Evolutionary conservation across 2,113 vertebrate genomes (phyloP).

Genomic region (Percina caprodes): DNA sequence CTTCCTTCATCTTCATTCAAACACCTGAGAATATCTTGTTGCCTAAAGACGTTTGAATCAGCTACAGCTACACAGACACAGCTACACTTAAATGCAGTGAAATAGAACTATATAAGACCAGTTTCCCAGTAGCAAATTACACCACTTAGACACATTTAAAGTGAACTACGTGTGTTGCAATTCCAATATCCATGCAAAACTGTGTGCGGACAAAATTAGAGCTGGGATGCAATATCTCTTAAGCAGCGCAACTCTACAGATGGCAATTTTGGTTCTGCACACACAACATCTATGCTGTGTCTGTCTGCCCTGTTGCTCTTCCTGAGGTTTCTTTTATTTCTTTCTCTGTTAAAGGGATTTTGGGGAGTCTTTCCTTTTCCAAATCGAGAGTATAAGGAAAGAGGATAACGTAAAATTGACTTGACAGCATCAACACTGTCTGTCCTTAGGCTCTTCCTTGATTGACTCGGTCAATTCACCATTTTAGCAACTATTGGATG

Average conservation of each 20-base stretch:
- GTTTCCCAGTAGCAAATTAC: background rate
- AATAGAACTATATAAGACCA: background rate
- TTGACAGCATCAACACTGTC: too few species aligned
- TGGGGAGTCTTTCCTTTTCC: background rate
- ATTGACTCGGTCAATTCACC: background rate
- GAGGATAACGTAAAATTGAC: background rate
- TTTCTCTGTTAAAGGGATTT: background rate
- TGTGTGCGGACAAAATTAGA: background rate
- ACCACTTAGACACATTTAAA: background rate
- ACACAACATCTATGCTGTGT: background rate
- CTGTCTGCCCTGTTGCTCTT: background rate
- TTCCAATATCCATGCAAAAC: background rate
- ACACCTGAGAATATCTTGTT: conserved; percentile 2
- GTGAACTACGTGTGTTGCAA: background rate
- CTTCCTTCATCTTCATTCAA: conserved; percentile 16
- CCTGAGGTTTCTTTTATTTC: background rate
- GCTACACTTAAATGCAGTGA: background rate
- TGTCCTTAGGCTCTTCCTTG: too few species aligned
- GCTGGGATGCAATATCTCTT: background rate
- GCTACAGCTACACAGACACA: background rate
- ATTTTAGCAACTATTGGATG: too few species aligned
- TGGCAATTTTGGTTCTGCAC: background rate
- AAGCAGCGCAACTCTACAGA: background rate
- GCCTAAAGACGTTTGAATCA: background rate
- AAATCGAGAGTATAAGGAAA: too few species aligned